Conservation (phyloP, 2,113 vertebrate species). For the Epinephelus fuscoguttatus region DNA sequence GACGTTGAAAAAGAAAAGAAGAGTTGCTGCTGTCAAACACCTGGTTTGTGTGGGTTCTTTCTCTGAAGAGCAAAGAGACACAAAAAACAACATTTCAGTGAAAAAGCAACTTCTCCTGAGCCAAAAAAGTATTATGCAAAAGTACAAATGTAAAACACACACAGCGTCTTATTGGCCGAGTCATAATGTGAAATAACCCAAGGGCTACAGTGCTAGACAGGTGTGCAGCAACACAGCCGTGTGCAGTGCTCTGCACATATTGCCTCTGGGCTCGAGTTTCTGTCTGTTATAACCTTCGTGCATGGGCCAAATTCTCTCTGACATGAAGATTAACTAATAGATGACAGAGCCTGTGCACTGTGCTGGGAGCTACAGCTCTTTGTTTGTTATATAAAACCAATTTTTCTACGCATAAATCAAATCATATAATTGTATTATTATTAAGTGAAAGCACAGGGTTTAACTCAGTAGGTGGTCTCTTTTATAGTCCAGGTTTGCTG, state of each 20-base stretch:
- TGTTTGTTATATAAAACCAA: conserved; percentile 3
- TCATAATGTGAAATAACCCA: conserved; percentile 53
- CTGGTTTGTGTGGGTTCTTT: conserved; percentile 33
- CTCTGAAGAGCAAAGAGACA: not conserved
- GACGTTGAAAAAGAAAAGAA: not conserved
- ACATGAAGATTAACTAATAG: conserved; percentile 38
- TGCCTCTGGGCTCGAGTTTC: conserved; percentile 56
- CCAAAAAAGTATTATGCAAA: conserved; percentile 34
- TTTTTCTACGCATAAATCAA: conserved; percentile 17
- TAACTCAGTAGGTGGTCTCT: conserved; percentile 59
- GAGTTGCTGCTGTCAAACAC: conserved; percentile 25
- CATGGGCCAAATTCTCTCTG: conserved; percentile 41
- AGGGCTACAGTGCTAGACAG: conserved; percentile 77
- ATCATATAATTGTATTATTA: conserved; percentile 25
- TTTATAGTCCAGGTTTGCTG: conserved; percentile 52
- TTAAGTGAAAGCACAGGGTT: conserved; percentile 15
- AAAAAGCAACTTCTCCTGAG: conserved; percentile 13
- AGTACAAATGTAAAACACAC: conserved; percentile 58
- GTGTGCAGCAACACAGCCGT: conserved; percentile 70
- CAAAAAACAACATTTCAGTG: conserved; percentile 8
- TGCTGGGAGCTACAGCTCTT: conserved; percentile 1
- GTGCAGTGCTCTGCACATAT: conserved; percentile 41
- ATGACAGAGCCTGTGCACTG: not conserved
- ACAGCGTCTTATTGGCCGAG: conserved; percentile 39
- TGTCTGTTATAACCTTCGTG: conserved; percentile 59